Percentiles rank a stretch among this genome's conserved stretches.
These are phyloP conservation scores for Nothobranchius kuhntae DNA, from an alignment of 2,113 vertebrate genomes.

Conservation along the genomic window DNA sequence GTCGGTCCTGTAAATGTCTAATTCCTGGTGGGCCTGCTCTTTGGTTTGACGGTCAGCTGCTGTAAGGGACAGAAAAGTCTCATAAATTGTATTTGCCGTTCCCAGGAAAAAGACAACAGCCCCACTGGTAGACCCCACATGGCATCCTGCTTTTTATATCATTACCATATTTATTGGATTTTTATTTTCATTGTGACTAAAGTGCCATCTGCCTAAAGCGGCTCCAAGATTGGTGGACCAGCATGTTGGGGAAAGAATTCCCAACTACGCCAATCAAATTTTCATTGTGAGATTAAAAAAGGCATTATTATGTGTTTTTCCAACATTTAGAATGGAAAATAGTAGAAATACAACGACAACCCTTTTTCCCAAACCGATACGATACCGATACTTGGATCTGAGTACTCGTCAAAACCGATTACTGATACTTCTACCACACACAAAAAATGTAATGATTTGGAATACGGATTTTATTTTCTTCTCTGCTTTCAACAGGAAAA, in stretches of 20 bases:
- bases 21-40: constrained; percentile 15
- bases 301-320: too few species aligned
- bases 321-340: too few species aligned
- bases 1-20: constrained; percentile 2
- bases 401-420: too few species aligned
- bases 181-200: constrained; percentile 82
- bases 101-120: constrained; percentile 60
- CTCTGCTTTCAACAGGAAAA: too few species aligned
- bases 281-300: constrained; percentile 4
- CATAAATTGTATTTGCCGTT: constrained; percentile 70
- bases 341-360: too few species aligned
- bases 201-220: constrained; percentile 78
- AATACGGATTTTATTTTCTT: too few species aligned
- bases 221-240: constrained; percentile 70
- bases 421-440: too few species aligned
- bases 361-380: too few species aligned
- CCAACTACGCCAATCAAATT: constrained; percentile 14
- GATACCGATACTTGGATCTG: too few species aligned
- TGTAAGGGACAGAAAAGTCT: constrained; percentile 28
- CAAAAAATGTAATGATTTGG: too few species aligned
- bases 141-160: constrained; percentile 74
- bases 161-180: constrained; percentile 88
- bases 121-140: constrained; percentile 58
- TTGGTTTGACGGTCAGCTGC: constrained; percentile 36
- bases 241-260: constrained; percentile 54